Evolutionary conservation across 2,888 invertebrate genomes (phyloP), one percentile per base, ranked within the genome.

Genomic region (Incurvaria masculella): DNA sequence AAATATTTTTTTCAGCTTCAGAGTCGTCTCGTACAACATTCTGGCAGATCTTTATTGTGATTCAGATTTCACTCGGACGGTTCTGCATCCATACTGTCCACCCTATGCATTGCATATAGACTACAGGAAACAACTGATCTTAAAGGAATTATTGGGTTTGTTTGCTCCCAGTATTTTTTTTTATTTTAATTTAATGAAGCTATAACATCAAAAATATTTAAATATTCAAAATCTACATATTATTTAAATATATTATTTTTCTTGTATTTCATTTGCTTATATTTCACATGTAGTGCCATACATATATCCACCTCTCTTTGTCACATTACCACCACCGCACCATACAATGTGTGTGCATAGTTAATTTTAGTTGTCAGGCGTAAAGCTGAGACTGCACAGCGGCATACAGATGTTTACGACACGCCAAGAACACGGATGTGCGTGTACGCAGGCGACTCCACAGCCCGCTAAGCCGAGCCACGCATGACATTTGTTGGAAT

Each of bases 41-140:
- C 73, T 98, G 56, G 97, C 97, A 4, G 92, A 95, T 72, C 68
- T 90, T 21, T 98, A 97, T 68, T 89, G 94, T 52, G 92, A 94
- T 65, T 88, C 93, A 1, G 91, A 91, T 52, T 84, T 81, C 62
- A 85, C 90, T 1, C 80, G 88, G 59, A 81, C 79, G 45, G 79
- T 82, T 46, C 74, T 97, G 1, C 91, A 89, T 69, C 88, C 90
- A 0, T 92, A 95, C 60, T 97, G 97, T 62, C 89, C 93, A 8
- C 72, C 86, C 2, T 85, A 91, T 69, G 91, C 90, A 2, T 72
- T 97, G 39, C 79, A 83, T 23, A 86, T 91, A 49, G 90, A 92
- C 58, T 97, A 97, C 65, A 81, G 97, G 55, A 93, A 93, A 62
- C 90, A 90, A 58, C 75, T 97, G 1, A 79, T 94, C 48, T 60